These are phyloP conservation scores for Boleophthalmus pectinirostris DNA, from an alignment of 2,113 vertebrate genomes.

Conservation along the genomic window DNA sequence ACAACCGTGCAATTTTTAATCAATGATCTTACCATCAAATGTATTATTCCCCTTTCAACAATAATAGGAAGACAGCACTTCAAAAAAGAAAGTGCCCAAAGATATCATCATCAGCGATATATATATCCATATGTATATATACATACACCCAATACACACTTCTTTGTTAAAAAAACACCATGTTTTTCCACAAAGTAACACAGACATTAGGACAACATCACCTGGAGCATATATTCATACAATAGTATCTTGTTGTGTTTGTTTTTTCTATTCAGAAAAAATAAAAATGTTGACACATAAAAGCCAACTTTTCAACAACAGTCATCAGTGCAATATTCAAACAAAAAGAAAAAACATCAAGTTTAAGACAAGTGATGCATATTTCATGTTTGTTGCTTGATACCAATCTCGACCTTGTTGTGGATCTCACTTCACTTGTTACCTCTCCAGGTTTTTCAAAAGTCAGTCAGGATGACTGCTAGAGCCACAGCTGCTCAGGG, in stretches of 20 bases:
- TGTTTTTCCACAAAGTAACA: conserved; percentile 74
- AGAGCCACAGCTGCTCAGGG: conserved; percentile 22
- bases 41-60: conserved; percentile 80
- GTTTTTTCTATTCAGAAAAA: conserved; percentile 77
- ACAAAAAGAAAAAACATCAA: conserved; percentile 77
- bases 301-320: conserved; percentile 79
- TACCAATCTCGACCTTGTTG: conserved; percentile 62
- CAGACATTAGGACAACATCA: conserved; percentile 76
- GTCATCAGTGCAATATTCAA: conserved; percentile 91
- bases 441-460: conserved; percentile 55
- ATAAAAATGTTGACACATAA: conserved; percentile 76
- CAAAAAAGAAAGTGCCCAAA: conserved; percentile 68
- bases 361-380: conserved; percentile 83
- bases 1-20: conserved; percentile 80
- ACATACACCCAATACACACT: conserved; percentile 74
- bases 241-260: conserved; percentile 76
- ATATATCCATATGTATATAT: conserved; percentile 73
- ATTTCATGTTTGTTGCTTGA: conserved; percentile 73
- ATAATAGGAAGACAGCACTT: conserved; percentile 72
- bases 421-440: conserved; percentile 51
- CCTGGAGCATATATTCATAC: conserved; percentile 81
- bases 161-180: conserved; percentile 75
- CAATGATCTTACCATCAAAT: conserved; percentile 82
- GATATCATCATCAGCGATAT: conserved; percentile 70
- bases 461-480: conserved; percentile 49